Evolutionary conservation across 2,888 invertebrate species (phyloP), one percentile per base, ranked within the genome.

Genomic region (Spicauda simplicius): DNA sequence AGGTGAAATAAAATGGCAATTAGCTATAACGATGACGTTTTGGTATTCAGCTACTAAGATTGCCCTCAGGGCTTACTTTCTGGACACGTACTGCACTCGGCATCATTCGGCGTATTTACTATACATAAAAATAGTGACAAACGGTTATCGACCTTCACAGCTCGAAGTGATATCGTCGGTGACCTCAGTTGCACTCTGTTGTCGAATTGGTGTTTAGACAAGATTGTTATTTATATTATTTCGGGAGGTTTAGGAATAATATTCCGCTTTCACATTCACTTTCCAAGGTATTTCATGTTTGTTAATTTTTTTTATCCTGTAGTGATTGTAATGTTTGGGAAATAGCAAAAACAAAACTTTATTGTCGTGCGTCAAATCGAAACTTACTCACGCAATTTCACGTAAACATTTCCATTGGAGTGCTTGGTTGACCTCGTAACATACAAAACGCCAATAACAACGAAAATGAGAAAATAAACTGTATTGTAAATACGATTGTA

Each of bases 401-500:
- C n/a, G 16, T n/a, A n/a, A 45, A 45, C 45, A 45, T 45, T 45
- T 45, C 45, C 14, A 45, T 41, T 45, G 45, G 45, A 45, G 14
- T n/a, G 37, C 3, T 16, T 18, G 11, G 57, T 11, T 57, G 37
- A 57, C 33, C 57, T 41, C 37, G 41, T 37, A 57, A 19, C 57
- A 19, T 57, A 37, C 55, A 41, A 37, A 37, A 37, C 2, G 41
- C 37, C 37, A 57, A 57, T 37, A 57, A 54, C 14, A 19, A 20
- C 25, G 19, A 14, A 54, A 54, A 25, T 54, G 8, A 20, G 14
- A 54, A 54, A 19, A 53, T 2, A 54, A 20, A 54, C 20, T 54
- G 25, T 55, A 7, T 16, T 33, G 33, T 16, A 16, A 16, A 5
- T 12, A 53, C 20, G 14, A 52, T 52, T 52, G 52, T 11, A 52